These are phyloP conservation scores for Darwinula stevensoni DNA, from an alignment of 2,888 invertebrate species.

Conservation along the genomic window DNA sequence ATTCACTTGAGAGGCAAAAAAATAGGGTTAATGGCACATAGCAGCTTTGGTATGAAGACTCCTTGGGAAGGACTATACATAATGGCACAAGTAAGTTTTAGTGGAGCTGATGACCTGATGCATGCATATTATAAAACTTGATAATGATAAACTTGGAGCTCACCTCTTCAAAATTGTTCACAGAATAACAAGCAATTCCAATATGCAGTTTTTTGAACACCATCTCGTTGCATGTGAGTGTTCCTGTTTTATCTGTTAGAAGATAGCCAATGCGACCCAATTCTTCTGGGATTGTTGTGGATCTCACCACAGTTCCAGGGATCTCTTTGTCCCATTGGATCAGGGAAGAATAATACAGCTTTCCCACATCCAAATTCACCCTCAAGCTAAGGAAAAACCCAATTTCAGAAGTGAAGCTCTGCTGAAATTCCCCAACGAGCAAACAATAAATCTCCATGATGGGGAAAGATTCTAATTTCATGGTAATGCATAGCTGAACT, in stretches of 20 bases:
- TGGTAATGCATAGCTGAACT: too few species aligned
- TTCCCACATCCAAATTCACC: conserved; percentile 96
- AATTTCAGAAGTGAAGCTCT: too few species aligned
- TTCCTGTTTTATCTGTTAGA: conserved; percentile 94
- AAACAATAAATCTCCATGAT: too few species aligned
- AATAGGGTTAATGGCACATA: too few species aligned
- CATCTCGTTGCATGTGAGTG: conserved; percentile 96
- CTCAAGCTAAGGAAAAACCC: conserved; percentile 33
- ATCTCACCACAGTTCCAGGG: conserved; percentile 74
- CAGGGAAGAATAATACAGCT: conserved; percentile 86
- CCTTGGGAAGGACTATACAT: neutral
- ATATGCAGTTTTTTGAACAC: conserved; percentile 81
- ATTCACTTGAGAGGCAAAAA: too few species aligned
- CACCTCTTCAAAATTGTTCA: conserved; percentile 52
- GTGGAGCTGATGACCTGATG: too few species aligned
- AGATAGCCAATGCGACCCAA: conserved; percentile 82
- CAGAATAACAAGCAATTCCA: conserved; percentile 67
- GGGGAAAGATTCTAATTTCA: too few species aligned
- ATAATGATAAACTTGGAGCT: conserved; percentile 7
- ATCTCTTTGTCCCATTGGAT: conserved; percentile 81
- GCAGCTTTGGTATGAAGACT: neutral
- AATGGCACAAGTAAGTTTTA: too few species aligned
- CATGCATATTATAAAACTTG: too few species aligned
- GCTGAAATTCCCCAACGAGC: too few species aligned
- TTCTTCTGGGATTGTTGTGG: conserved; percentile 96